These are phyloP conservation scores for Centrocercus urophasianus DNA, from an alignment of 2,113 vertebrate species.

Conservation along the genomic window DNA sequence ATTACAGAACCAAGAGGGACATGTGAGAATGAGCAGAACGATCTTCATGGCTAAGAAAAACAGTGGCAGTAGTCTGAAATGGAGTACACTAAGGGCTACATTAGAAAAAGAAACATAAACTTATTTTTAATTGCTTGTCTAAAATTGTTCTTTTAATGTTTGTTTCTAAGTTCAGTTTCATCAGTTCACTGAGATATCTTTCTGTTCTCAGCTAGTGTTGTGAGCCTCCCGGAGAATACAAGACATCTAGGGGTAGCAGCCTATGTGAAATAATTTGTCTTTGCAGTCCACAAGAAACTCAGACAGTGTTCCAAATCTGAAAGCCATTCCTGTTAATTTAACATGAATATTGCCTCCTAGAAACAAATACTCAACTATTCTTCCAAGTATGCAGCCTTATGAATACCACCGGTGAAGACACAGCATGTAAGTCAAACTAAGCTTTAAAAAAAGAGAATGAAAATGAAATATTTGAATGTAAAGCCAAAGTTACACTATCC, in stretches of 20 bases:
- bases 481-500: constrained; percentile 85
- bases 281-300: not conserved
- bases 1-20: not conserved
- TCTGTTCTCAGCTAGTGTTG: not conserved
- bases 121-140: not conserved
- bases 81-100: not conserved
- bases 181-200: not conserved
- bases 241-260: not conserved
- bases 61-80: not conserved
- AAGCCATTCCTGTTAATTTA: not conserved
- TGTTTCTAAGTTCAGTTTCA: not conserved
- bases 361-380: not conserved
- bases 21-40: not conserved
- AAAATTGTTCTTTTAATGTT: too few relatives aligned
- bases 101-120: not conserved
- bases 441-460: not conserved
- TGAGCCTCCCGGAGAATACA: not conserved
- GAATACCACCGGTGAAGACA: not conserved
- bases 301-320: not conserved
- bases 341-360: not conserved
- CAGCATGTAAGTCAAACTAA: not conserved
- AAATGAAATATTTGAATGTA: constrained; percentile 77
- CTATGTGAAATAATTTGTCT: not conserved
- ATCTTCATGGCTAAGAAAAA: not conserved
- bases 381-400: not conserved